phyloP scores from a whole-genome alignment of 2,797 vertebrate genomes.

The Schizopygopsis pylzovi region DNA sequence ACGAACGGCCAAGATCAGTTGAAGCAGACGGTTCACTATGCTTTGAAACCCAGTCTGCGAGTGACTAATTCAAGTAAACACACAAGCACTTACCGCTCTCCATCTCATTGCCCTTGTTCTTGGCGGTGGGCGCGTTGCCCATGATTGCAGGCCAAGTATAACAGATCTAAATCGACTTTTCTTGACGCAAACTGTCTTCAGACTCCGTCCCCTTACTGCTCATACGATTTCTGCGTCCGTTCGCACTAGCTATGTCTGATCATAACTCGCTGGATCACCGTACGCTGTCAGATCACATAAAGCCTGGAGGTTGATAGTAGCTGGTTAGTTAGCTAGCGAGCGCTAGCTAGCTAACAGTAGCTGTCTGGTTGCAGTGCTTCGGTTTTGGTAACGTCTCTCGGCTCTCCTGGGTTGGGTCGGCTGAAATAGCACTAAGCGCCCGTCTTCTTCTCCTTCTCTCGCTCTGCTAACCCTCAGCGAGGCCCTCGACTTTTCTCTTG shows the following conservation, averaged over 20 bases:
- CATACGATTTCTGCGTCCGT: slow-evolving; percentile 53
- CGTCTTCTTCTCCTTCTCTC: slow-evolving; percentile 19
- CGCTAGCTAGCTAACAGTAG: slow-evolving; percentile 62
- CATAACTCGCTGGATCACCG: slow-evolving; percentile 67
- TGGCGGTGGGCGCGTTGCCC: slow-evolving; percentile 94
- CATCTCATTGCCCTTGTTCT: slow-evolving; percentile 90
- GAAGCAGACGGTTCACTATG: not conserved
- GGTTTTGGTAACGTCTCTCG: slow-evolving; percentile 30
- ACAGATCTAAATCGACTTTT: slow-evolving; percentile 66
- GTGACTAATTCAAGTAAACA: slow-evolving; percentile 30
- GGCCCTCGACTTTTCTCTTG: slow-evolving; percentile 70
- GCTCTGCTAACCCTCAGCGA: slow-evolving; percentile 54
- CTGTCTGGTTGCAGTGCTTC: slow-evolving; percentile 41
- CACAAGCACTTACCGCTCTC: slow-evolving; percentile 83
- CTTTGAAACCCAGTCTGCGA: not conserved
- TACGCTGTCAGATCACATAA: slow-evolving; percentile 39
- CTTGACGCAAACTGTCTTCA: slow-evolving; percentile 64
- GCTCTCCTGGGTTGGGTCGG: slow-evolving; percentile 58
- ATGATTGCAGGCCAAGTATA: slow-evolving; percentile 80
- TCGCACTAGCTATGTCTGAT: slow-evolving; percentile 53
- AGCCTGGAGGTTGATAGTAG: slow-evolving; percentile 22
- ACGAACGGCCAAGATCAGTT: not conserved
- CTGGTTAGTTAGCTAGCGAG: slow-evolving; percentile 57
- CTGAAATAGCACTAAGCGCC: slow-evolving; percentile 57
- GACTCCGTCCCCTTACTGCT: slow-evolving; percentile 58